These are phyloP conservation scores for Orchestia grillus DNA, from an alignment of 1,140 invertebrate species.

Conservation along the genomic window DNA sequence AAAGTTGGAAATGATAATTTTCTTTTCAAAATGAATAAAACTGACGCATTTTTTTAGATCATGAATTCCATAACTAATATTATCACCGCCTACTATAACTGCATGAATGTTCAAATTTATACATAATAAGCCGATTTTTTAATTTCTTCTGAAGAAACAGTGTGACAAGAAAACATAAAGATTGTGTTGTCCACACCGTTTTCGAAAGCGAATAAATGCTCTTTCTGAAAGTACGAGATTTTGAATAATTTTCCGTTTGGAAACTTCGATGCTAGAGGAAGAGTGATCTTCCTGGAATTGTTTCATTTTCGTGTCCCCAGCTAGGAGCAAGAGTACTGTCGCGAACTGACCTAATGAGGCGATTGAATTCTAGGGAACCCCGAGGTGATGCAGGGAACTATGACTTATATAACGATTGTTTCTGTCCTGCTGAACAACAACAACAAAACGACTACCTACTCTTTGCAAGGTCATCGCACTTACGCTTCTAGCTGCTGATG, in stretches of 20 bases:
- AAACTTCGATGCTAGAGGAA: constrained; percentile 28
- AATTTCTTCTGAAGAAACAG: not conserved
- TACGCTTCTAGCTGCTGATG: too few relatives aligned
- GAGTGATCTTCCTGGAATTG: not conserved
- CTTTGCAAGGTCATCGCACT: not conserved
- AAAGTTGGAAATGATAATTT: too few relatives aligned
- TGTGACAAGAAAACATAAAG: not conserved
- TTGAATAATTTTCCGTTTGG: not conserved
- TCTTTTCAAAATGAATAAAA: too few relatives aligned
- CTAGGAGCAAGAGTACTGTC: not conserved
- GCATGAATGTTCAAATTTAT: not conserved
- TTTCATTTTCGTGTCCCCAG: not conserved
- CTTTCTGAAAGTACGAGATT: not conserved
- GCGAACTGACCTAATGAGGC: not conserved
- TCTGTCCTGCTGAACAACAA: not conserved
- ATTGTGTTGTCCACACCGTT: not conserved
- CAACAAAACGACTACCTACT: not conserved
- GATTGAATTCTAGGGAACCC: not conserved
- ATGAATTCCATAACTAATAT: not conserved
- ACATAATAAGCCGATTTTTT: not conserved
- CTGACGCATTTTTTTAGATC: not conserved
- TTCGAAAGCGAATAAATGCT: not conserved
- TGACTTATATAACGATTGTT: too few relatives aligned
- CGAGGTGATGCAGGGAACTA: too few relatives aligned
- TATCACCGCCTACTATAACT: not conserved